Evolutionary conservation across 2,113 vertebrate genomes (phyloP), one percentile per base, ranked within the genome.

Genomic region (Erpornis zantholeuca): DNA sequence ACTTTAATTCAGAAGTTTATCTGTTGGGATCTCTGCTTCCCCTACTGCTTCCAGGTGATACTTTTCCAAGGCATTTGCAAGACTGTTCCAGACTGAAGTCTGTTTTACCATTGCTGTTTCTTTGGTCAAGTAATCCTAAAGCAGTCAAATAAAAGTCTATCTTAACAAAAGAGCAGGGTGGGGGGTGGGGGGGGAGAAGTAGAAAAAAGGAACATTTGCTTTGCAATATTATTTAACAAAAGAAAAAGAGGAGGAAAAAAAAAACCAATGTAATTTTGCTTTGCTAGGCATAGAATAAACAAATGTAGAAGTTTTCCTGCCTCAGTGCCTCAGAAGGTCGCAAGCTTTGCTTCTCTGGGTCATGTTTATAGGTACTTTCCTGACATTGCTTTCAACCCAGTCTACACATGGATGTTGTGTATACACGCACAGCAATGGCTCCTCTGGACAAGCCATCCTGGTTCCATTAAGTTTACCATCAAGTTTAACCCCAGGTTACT

Each of bases 361-460:
- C n/a, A 53, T 4, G 12, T 50, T 81, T 52, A 33, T 11, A n/a
- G 40, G 13, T 40, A 38, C 40, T 81, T 88, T 44, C 35, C 36
- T 80, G 68, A 35, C 21, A 44, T 7, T 29, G 49, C 31, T 57
- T 72, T 53, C 54, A 47, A 38, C 8, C 84, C 50, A 18, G 3
- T 0, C 2, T 27, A 25, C 47, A 76, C 8, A 11, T 0, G 0
- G 50, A 40, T 42, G 29, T 2, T 4, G 12, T 50, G 7, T 44
- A 35, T 10, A 15, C 11, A 53, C 10, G 44, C 22, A 50, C 4
- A 22, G 50, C 40, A 42, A 42, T 42, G 40, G 79, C 45, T 79
- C 31, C 52, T 79, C 65, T 64, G 23, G 23, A 56, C 17, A 56
- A 80, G 18, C 21, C 10, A 36, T 24, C 11, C 35, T 38, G 9